Conservation (phyloP, 2,797 vertebrate genomes). For the Somateria mollissima region DNA sequence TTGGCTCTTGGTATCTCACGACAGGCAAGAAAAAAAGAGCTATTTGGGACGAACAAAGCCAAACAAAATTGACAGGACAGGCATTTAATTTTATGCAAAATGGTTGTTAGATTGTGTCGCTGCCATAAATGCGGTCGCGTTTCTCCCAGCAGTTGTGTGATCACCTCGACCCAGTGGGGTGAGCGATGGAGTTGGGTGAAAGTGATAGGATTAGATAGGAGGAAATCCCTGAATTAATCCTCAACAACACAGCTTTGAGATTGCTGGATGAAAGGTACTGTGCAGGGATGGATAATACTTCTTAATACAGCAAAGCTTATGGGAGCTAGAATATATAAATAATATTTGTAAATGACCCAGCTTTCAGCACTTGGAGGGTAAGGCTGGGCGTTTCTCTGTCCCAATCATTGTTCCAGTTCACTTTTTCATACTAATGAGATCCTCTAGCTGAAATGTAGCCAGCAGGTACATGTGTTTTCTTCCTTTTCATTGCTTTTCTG, state of each 20-base stretch:
- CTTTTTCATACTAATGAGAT: background rate
- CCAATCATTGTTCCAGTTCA: background rate
- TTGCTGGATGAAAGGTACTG: background rate
- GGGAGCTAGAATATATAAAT: background rate
- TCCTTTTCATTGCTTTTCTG: background rate
- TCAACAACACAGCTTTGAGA: background rate
- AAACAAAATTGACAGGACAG: background rate
- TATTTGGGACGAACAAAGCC: background rate
- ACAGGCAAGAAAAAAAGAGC: background rate
- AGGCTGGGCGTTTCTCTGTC: background rate
- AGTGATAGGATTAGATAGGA: background rate
- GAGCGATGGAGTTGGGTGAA: background rate
- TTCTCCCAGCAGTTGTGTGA: background rate
- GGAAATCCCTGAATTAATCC: background rate
- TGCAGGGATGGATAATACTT: background rate
- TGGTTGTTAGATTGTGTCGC: background rate
- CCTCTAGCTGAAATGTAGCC: rapidly evolving
- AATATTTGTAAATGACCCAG: background rate
- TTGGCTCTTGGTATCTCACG: background rate
- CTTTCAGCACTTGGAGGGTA: background rate
- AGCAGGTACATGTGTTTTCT: background rate
- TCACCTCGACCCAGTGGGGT: background rate
- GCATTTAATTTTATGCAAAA: background rate
- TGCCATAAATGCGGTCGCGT: rapidly evolving
- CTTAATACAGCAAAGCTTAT: background rate